Base-by-base conservation (phyloP, 2,888 invertebrate genomes). In the Hyles lineata region DNA sequence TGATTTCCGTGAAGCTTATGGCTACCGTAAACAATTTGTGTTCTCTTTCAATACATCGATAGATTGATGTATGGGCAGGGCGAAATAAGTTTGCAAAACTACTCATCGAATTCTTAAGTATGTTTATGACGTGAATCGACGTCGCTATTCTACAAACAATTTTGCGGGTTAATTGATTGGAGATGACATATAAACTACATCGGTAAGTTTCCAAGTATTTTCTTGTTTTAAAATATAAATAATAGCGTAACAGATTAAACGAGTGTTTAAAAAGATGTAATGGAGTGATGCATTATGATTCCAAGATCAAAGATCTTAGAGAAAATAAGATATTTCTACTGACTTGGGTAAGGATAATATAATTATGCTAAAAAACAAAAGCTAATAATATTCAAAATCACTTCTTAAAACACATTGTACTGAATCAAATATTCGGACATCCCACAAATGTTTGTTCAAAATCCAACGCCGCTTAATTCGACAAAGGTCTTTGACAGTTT, bases 1-100 rank as follows among this genome's bases (percentile, higher is more conserved):
- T 21, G 8, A 21, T 55, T 67, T 50, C 67, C 67, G 23, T 50
- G 50, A 67, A 67, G 67, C 43, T 67, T 67, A 50, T 67, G 50
- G 67, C 15, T 43, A n/a, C 23, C 50, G 67, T 67, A 67, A 67
- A 67, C 50, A 67, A 67, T 63, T 67, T 67, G 63, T 67, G 23
- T 67, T 50, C 67, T 50, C n/a, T n/a, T 55, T 23, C 50, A 6
- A 23, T 50, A 50, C 23, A 50, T 4, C n/a, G 55, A 55, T 19
- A 62, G 43, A 50, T 67, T 67, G 50, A 67, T 67, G 62, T 32
- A 62, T 62, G 67, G 23, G 19, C 15, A 50, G 67, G 23, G 7
- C 50, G 50, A 67, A 67, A 67, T 67, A 50, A 50, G 50, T 17
- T 50, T 23, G 4, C 8, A n/a, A 35, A 21, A 4, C 21, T 29